phyloP scores from a whole-genome alignment of 2,797 vertebrate genomes.

The Acridotheres tristis region DNA sequence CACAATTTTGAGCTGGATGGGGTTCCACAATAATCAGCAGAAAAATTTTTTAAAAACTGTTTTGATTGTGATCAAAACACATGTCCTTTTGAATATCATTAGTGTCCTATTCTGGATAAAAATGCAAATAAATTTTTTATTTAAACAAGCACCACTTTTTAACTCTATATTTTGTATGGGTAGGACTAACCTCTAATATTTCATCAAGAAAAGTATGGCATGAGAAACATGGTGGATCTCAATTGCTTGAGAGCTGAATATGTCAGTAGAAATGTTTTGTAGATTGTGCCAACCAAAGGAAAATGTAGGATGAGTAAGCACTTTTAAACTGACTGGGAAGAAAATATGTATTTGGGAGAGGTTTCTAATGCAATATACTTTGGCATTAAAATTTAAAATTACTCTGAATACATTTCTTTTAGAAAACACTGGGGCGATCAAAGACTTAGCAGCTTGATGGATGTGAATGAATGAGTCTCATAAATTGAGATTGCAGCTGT shows the following conservation, averaged over 20 bases:
- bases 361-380: not conserved
- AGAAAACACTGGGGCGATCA: conserved; percentile 53
- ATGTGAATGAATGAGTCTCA: conserved; percentile 60
- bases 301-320: not conserved
- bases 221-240: not conserved
- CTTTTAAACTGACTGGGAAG: conserved; percentile 6
- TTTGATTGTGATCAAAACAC: not conserved
- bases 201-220: not conserved
- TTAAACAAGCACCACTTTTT: not conserved
- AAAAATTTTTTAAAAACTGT: not conserved
- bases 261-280: not conserved
- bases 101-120: not conserved
- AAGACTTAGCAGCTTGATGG: conserved; percentile 53
- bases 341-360: not conserved
- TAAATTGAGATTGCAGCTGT: conserved; percentile 53
- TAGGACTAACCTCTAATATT: not conserved
- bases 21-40: not conserved
- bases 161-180: not conserved
- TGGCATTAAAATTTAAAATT: conserved; percentile 48
- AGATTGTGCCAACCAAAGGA: not conserved
- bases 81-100: not conserved
- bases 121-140: not conserved
- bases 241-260: not conserved
- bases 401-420: conserved; percentile 40
- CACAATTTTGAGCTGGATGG: not conserved